These are phyloP conservation scores for Tetropium fuscum DNA, from an alignment of 2,888 invertebrate species.

Conservation along the genomic window DNA sequence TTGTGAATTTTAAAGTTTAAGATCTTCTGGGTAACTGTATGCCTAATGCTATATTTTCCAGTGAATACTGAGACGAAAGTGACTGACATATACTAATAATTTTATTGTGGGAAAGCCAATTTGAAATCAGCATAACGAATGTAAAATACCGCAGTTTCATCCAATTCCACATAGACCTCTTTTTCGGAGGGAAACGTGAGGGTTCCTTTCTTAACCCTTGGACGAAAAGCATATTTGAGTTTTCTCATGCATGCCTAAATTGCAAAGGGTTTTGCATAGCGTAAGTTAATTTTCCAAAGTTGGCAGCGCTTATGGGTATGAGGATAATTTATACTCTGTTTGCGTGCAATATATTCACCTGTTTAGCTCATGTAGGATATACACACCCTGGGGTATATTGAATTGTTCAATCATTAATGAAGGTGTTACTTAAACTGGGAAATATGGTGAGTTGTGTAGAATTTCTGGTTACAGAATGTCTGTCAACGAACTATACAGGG, in stretches of 20 bases:
- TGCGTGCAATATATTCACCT: conserved; percentile 14
- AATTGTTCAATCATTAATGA: conserved; percentile 18
- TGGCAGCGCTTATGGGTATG: background rate
- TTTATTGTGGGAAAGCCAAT: too few species aligned
- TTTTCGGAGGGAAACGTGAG: too few species aligned
- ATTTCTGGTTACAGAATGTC: conserved; percentile 8
- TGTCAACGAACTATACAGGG: conserved; percentile 8
- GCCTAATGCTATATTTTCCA: too few species aligned
- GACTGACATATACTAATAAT: too few species aligned
- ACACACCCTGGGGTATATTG: conserved; percentile 12
- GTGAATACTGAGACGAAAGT: too few species aligned
- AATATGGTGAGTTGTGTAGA: background rate
- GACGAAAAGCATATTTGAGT: background rate
- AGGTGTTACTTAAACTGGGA: conserved; percentile 10
- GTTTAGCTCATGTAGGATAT: conserved; percentile 11
- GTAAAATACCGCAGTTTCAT: too few species aligned
- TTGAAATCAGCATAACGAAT: too few species aligned
- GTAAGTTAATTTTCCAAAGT: conserved; percentile 3
- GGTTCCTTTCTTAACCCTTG: too few species aligned
- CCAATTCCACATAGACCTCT: too few species aligned
- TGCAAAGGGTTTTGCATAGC: background rate
- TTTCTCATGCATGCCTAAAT: background rate
- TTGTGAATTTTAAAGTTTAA: too few species aligned
- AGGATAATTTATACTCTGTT: conserved; percentile 13
- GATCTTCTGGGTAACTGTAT: too few species aligned